These are phyloP conservation scores for Chalcosyrphus nemorum DNA, from an alignment of 2,888 invertebrate genomes.

Conservation along the genomic window DNA sequence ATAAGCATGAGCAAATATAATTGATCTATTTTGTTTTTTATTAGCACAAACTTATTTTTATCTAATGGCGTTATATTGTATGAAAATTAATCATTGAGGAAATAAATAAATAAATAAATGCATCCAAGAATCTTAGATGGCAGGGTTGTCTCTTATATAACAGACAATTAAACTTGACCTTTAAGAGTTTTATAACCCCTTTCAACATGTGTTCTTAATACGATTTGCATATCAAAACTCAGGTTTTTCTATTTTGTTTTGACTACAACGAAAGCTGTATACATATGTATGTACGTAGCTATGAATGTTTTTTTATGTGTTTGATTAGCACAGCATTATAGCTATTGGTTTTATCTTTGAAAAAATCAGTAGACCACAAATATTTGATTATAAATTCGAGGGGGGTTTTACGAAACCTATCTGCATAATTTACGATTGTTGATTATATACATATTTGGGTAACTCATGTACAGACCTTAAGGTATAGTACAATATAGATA, in stretches of 20 bases:
- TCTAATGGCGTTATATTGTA: too few species aligned
- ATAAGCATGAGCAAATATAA: too few species aligned
- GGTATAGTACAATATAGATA: too few species aligned
- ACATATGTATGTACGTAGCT: too few species aligned
- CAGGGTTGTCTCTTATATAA: too few species aligned
- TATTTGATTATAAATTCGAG: background rate
- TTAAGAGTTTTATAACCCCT: background rate
- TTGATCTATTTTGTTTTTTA: too few species aligned
- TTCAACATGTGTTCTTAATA: background rate
- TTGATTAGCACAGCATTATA: slow-evolving; percentile 5
- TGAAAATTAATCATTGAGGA: too few species aligned
- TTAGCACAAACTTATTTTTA: too few species aligned
- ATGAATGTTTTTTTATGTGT: background rate
- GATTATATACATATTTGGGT: background rate
- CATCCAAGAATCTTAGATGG: too few species aligned
- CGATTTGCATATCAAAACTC: background rate
- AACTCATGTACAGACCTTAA: too few species aligned
- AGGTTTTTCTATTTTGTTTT: background rate
- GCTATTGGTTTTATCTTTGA: background rate
- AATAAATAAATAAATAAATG: too few species aligned
- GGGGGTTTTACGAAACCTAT: background rate
- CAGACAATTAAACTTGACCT: background rate
- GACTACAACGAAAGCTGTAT: background rate
- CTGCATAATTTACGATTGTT: background rate
- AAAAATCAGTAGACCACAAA: background rate